Percentiles rank a stretch among this genome's conserved stretches.
These are phyloP conservation scores for Neodiprion pinetum DNA, from an alignment of 1,140 invertebrate species.

Conservation along the genomic window DNA sequence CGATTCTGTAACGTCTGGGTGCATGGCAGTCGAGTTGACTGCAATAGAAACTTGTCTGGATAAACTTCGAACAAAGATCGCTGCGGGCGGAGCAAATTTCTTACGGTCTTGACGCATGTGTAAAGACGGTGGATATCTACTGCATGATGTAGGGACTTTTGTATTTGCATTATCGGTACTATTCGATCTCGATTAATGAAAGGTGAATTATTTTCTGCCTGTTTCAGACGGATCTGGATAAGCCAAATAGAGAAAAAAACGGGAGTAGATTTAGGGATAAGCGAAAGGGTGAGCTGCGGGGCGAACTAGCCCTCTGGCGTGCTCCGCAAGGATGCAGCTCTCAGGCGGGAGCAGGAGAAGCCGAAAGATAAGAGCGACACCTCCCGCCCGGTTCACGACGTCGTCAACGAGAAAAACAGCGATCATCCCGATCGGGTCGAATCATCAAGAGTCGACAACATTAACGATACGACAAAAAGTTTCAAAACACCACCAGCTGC, in stretches of 20 bases:
- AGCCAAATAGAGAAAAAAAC: slow-evolving; percentile 46
- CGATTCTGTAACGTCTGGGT: no score
- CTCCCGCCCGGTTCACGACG: slow-evolving; percentile 33
- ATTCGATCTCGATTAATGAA: background rate
- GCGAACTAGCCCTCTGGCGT: slow-evolving; percentile 60
- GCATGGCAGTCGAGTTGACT: no score
- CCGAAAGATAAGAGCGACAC: slow-evolving; percentile 54
- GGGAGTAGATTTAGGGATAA: slow-evolving; percentile 28
- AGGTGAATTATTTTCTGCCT: slow-evolving; percentile 25
- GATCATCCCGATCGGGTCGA: slow-evolving; percentile 31
- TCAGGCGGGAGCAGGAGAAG: slow-evolving; percentile 61
- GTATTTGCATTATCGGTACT: no score
- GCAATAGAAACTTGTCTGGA: no score
- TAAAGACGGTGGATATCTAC: no score
- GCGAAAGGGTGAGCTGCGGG: slow-evolving; percentile 54
- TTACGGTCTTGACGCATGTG: no score
- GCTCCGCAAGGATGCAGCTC: slow-evolving; percentile 62
- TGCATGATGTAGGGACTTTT: no score
- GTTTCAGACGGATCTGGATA: slow-evolving; percentile 43
- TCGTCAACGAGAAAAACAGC: slow-evolving; percentile 42
- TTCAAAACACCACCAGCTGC: slow-evolving; percentile 49
- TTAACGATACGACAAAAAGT: slow-evolving; percentile 46
- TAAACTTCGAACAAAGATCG: no score
- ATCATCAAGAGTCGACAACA: slow-evolving; percentile 38
- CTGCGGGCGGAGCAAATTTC: no score